Percentiles rank a stretch among this genome's conserved stretches.
Evolutionary conservation across 2,797 vertebrate genomes (phyloP).

Genomic region (Micrastur ruficollis): DNA sequence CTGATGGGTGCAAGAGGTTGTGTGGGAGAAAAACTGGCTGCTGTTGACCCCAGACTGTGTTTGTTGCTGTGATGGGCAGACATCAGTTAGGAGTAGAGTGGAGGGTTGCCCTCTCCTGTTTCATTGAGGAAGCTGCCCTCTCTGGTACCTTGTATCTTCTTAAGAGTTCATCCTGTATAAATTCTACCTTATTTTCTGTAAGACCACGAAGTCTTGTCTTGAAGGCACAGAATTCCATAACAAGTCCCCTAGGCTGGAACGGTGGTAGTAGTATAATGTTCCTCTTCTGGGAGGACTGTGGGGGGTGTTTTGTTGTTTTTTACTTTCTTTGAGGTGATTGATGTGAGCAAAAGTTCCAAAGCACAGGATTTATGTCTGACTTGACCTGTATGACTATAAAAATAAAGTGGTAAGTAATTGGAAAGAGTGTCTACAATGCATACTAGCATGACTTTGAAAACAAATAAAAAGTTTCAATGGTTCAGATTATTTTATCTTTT

Average conservation of each 20-base stretch:
- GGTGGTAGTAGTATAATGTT: background rate
- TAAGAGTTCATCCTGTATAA: background rate
- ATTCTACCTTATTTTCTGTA: background rate
- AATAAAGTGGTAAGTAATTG: background rate
- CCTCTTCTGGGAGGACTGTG: background rate
- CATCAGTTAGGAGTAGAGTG: background rate
- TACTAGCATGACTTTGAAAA: background rate
- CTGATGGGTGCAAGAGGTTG: fast-evolving
- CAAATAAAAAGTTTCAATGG: background rate
- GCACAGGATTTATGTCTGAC: background rate
- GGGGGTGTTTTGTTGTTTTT: background rate
- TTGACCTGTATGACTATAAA: background rate
- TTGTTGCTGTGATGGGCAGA: background rate
- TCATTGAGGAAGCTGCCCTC: background rate
- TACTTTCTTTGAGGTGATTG: background rate
- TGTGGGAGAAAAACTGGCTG: background rate
- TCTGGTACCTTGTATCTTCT: background rate
- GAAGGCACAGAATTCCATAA: background rate
- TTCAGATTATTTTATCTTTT: background rate
- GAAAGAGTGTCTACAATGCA: background rate
- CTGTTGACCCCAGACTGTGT: background rate
- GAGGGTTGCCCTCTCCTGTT: background rate
- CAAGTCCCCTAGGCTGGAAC: background rate
- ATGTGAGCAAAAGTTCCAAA: background rate
- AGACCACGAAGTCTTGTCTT: background rate